phyloP scores from a whole-genome alignment of 2,888 invertebrate genomes.

The Merodon equestris region DNA sequence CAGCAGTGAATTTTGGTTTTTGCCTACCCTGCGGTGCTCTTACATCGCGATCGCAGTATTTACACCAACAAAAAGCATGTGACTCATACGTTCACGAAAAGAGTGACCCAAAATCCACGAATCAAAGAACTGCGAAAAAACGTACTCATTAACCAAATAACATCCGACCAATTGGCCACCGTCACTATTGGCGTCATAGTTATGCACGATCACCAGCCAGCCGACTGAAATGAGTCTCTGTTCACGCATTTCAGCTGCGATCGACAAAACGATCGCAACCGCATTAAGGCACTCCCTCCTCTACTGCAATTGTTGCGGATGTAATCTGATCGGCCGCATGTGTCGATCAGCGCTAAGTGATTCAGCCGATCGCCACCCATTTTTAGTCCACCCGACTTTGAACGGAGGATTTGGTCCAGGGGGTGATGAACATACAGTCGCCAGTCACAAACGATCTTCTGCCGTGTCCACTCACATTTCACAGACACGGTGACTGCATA shows the following conservation, averaged over 20 bases:
- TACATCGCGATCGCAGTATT: no score
- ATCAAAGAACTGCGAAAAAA: slow-evolving; percentile 12
- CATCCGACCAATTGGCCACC: slow-evolving; percentile 24
- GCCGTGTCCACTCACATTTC: slow-evolving; percentile 44
- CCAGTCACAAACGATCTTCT: slow-evolving; percentile 22
- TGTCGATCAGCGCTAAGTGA: slow-evolving; percentile 63
- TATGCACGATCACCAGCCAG: slow-evolving; percentile 18
- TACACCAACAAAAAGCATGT: background rate
- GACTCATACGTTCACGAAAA: slow-evolving; percentile 21
- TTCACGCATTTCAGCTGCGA: slow-evolving; percentile 36
- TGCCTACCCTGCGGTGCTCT: no score
- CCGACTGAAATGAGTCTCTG: slow-evolving; percentile 6
- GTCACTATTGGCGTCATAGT: slow-evolving; percentile 5
- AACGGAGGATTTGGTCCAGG: slow-evolving; percentile 9
- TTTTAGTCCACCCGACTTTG: slow-evolving; percentile 41
- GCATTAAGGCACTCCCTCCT: slow-evolving; percentile 4
- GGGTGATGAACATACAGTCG: background rate
- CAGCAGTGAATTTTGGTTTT: no score
- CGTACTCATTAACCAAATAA: slow-evolving; percentile 36
- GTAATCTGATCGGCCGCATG: slow-evolving; percentile 66
- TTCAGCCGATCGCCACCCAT: slow-evolving; percentile 57
- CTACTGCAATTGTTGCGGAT: slow-evolving; percentile 54
- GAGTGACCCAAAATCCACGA: slow-evolving; percentile 28
- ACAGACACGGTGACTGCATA: slow-evolving; percentile 63
- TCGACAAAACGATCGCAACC: slow-evolving; percentile 55